phyloP scores from a whole-genome alignment of 2,113 vertebrate species.

The Oryzias celebensis region DNA sequence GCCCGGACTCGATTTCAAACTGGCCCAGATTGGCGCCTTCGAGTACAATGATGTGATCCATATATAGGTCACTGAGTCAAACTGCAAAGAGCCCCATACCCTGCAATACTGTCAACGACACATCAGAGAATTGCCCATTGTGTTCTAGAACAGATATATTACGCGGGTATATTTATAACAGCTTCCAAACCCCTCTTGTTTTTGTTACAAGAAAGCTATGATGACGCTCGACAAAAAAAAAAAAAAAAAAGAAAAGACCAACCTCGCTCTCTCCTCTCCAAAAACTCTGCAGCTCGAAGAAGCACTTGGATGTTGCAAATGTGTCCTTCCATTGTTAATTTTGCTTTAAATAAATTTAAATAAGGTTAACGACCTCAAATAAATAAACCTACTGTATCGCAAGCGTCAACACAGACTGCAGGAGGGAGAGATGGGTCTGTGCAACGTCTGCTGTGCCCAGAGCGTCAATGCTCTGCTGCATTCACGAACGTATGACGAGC shows the following conservation, averaged over 20 bases:
- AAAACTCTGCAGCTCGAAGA: conserved; percentile 88
- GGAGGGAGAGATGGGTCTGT: conserved; percentile 30
- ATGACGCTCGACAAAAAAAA: conserved; percentile 37
- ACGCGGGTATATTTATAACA: neutral
- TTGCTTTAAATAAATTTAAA: neutral
- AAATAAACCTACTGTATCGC: conserved; percentile 8
- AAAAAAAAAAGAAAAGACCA: conserved; percentile 16
- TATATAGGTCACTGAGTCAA: conserved; percentile 77
- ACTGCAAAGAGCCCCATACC: conserved; percentile 11
- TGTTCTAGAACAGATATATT: neutral
- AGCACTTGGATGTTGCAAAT: conserved; percentile 89
- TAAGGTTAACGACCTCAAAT: neutral
- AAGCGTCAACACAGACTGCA: conserved; percentile 7
- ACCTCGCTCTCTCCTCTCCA: conserved; percentile 89
- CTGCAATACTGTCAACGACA: neutral
- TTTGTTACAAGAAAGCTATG: conserved; percentile 43
- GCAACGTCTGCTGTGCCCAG: conserved; percentile 44
- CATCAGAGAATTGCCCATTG: rapidly evolving
- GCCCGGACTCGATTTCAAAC: conserved; percentile 71
- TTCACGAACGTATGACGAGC: conserved; percentile 12
- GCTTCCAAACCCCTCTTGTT: conserved; percentile 38
- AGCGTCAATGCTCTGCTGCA: conserved; percentile 11
- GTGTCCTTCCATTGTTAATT: conserved; percentile 79
- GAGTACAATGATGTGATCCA: conserved; percentile 71
- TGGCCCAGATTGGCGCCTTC: conserved; percentile 78